phyloP scores from a whole-genome alignment of 2,113 vertebrate species.

The Labrus mixtus region DNA sequence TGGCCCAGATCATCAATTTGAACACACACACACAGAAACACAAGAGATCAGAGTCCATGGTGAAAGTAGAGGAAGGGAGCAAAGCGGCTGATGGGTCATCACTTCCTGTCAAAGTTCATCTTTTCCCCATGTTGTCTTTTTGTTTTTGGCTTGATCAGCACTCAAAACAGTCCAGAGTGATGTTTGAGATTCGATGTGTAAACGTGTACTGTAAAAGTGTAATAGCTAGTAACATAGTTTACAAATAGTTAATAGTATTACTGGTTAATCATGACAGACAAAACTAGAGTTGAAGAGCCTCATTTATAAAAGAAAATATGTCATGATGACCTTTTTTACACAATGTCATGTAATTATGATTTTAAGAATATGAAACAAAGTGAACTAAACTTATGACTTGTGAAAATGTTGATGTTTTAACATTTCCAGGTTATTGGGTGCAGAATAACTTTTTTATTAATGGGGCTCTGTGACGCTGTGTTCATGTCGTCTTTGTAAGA shows the following conservation, averaged over 20 bases:
- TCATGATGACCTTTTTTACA: too few species aligned
- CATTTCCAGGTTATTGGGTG: not conserved
- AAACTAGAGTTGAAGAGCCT: constrained; percentile 3
- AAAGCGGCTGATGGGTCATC: not conserved
- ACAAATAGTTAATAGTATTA: not conserved
- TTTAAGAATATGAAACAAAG: not conserved
- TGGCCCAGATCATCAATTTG: constrained; percentile 1
- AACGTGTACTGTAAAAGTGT: not conserved
- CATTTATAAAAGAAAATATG: not conserved
- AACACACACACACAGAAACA: not conserved
- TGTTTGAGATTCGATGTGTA: not conserved
- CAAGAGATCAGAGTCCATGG: not conserved
- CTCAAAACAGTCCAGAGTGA: constrained; percentile 22
- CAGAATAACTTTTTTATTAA: not conserved
- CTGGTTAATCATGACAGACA: not conserved
- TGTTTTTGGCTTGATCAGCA: constrained; percentile 54
- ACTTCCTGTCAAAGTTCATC: constrained; percentile 51
- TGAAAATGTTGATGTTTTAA: not conserved
- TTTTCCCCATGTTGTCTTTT: constrained; percentile 31
- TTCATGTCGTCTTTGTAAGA: not conserved
- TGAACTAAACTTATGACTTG: not conserved
- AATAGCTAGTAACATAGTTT: not conserved
- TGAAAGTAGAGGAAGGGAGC: not conserved
- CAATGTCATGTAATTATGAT: not conserved
- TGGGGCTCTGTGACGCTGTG: not conserved